phyloP scores from a whole-genome alignment of 2,888 invertebrate genomes.

The Ophion slaviceki region DNA sequence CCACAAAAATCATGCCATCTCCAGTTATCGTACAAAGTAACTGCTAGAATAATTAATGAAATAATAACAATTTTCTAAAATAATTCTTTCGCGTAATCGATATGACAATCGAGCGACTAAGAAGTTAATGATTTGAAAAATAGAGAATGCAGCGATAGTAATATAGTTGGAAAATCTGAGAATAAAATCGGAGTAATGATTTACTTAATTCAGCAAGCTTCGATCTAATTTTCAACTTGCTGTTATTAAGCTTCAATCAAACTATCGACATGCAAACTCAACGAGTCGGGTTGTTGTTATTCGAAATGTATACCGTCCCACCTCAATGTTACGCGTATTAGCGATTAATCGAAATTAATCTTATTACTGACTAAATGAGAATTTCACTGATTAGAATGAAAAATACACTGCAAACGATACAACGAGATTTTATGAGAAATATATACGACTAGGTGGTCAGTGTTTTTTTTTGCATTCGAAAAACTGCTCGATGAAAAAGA shows the following conservation, averaged over 20 bases:
- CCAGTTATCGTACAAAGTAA: neutral
- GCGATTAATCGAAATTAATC: too few relatives aligned
- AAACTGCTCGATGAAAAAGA: too few relatives aligned
- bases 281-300: neutral
- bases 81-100: too few relatives aligned
- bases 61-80: too few relatives aligned
- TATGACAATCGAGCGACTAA: neutral
- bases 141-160: neutral
- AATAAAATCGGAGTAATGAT: neutral
- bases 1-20: too few relatives aligned
- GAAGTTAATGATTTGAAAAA: neutral
- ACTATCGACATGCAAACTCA: neutral
- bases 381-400: too few relatives aligned
- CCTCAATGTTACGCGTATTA: too few relatives aligned
- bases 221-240: neutral
- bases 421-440: too few relatives aligned
- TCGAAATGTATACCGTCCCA: neutral
- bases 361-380: too few relatives aligned
- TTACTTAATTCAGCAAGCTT: neutral
- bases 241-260: neutral
- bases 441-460: too few relatives aligned
- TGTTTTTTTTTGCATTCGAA: too few relatives aligned
- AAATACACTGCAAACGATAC: too few relatives aligned
- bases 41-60: neutral
- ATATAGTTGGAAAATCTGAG: neutral